These are phyloP conservation scores for Andinoacara biseriatus DNA, from an alignment of 2,113 vertebrate species.

Conservation along the genomic window DNA sequence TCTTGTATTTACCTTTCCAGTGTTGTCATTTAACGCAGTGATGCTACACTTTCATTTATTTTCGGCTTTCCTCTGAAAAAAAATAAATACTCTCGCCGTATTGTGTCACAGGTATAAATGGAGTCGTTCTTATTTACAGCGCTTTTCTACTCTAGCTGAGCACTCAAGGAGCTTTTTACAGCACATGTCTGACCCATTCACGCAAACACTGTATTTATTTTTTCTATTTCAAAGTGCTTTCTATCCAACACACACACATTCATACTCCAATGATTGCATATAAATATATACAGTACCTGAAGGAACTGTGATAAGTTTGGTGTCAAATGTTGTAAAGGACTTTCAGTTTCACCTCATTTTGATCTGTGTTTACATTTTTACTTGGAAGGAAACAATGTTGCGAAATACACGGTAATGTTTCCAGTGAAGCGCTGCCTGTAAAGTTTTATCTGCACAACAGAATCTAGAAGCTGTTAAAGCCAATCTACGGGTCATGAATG, in stretches of 20 bases:
- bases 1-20: not conserved
- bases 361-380: not conserved
- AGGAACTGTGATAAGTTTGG: not conserved
- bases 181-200: too few relatives aligned
- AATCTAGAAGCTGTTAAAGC: not conserved
- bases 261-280: too few relatives aligned
- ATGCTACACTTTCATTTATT: not conserved
- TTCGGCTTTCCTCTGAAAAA: too few relatives aligned
- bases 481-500: not conserved
- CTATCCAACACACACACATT: too few relatives aligned
- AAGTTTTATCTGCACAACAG: not conserved
- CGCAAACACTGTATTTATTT: too few relatives aligned
- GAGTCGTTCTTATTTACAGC: too few relatives aligned
- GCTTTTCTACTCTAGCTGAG: too few relatives aligned
- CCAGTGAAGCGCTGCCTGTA: slow-evolving; percentile 2
- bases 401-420: not conserved
- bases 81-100: too few relatives aligned
- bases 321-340: not conserved
- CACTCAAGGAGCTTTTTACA: too few relatives aligned
- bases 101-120: too few relatives aligned
- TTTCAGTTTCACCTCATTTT: slow-evolving; percentile 1
- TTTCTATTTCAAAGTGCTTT: too few relatives aligned
- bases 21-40: not conserved
- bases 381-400: not conserved
- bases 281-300: not conserved